These are phyloP conservation scores for Pitangus sulphuratus DNA, from an alignment of 2,797 vertebrate genomes.

Conservation along the genomic window DNA sequence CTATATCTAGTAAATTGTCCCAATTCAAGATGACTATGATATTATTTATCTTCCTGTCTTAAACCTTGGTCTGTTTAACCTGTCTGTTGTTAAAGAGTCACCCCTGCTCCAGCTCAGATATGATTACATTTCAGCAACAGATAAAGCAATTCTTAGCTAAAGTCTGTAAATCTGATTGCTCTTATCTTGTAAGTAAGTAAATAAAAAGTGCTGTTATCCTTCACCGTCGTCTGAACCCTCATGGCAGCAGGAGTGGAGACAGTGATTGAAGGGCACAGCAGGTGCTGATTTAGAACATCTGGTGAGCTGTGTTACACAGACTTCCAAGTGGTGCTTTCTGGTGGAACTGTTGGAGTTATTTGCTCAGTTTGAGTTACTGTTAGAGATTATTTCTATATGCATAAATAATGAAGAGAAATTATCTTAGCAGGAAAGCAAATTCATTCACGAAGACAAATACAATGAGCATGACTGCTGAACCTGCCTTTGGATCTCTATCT, in stretches of 20 bases:
- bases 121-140: not conserved
- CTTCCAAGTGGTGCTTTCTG: slow-evolving; percentile 17
- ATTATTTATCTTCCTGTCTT: not conserved
- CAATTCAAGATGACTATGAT: not conserved
- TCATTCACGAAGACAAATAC: not conserved
- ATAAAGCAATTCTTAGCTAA: not conserved
- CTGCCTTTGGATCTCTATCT: not conserved
- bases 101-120: not conserved
- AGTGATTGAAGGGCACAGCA: not conserved
- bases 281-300: slow-evolving; percentile 21
- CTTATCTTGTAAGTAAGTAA: not conserved
- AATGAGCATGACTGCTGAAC: not conserved
- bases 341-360: not conserved
- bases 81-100: not conserved
- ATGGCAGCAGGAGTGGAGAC: not conserved
- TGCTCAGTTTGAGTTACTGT: not conserved
- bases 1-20: not conserved
- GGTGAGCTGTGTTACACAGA: not conserved
- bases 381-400: not conserved
- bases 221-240: not conserved
- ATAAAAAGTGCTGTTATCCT: not conserved
- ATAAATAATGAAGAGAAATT: not conserved
- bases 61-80: not conserved
- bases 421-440: not conserved
- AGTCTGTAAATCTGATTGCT: not conserved